Evolutionary conservation across 2,797 vertebrate genomes (phyloP), one percentile per base, ranked within the genome.

Genomic region (Cyprinodon diabolis): DNA sequence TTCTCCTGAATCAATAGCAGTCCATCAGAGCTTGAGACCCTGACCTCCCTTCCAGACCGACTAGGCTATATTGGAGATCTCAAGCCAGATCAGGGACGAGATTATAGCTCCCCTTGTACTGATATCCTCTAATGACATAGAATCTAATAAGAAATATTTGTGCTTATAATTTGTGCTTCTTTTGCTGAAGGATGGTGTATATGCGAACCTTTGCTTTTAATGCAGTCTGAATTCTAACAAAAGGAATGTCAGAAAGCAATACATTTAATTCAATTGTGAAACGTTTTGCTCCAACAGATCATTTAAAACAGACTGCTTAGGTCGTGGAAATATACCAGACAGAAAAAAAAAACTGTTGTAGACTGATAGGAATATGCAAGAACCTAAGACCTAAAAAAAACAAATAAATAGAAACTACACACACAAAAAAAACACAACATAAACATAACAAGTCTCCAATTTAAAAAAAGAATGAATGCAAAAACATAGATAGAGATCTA

Each of bases 21-120:
- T 92, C 94, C 93, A 94, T 94, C 91, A 93, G 91, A 92, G 88
- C 84, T 85, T 9, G 75, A 83, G 83, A 88, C 78, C 82, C 86
- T 82, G 91, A 92, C 91, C 93, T 91, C 87, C 81, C 79, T 80
- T 74, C 70, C 82, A 81, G 81, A 71, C 70, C 57, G 47, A 81
- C 77, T 73, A 77, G 77, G 79, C 82, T 19, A 66, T 86, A 76
- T 82, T 82, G 65, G 80, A 75, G 85, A 85, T 85, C 89, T 86
- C 63, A 72, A 77, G 69, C 66, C 85, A 84, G 91, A 91, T 89
- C 68, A 80, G 76, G 60, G 75, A 80, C 76, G 76, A 86, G 89
- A 92, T 92, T 85, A 30, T 30, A 90, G 84, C 90, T 88, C 81
- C 84, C 77, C 78, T 63, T 71, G 19, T 78, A 2, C 37, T 66